Conservation (phyloP, 2,888 invertebrate species). For the Melipona beecheii region DNA sequence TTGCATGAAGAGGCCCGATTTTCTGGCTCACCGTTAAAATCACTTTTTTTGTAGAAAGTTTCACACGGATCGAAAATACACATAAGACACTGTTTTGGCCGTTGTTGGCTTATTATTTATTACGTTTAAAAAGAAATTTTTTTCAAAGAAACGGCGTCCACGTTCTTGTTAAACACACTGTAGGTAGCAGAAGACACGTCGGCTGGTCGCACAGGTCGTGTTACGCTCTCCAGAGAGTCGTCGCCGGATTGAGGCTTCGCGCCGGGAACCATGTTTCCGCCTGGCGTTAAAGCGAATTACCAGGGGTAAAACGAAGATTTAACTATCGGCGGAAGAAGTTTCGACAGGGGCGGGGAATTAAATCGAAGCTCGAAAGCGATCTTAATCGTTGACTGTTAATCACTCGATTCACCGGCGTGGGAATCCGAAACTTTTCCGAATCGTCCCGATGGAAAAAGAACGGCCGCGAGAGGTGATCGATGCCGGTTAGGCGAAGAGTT, state of each 20-base stretch:
- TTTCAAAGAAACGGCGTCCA: too few species aligned
- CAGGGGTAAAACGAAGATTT: neutral
- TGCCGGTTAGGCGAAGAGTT: slow-evolving; percentile 61
- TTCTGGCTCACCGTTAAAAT: too few species aligned
- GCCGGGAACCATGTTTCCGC: neutral
- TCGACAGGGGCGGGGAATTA: slow-evolving; percentile 24
- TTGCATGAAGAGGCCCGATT: too few species aligned
- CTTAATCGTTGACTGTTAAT: slow-evolving; percentile 67
- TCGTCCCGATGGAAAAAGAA: slow-evolving; percentile 12
- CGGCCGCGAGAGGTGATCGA: slow-evolving; percentile 48
- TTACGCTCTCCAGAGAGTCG: neutral
- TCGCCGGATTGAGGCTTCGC: neutral
- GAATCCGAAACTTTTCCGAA: slow-evolving; percentile 58
- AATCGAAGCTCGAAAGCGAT: slow-evolving; percentile 56
- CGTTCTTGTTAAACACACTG: too few species aligned
- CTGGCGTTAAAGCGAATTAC: neutral
- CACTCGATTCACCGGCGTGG: slow-evolving; percentile 59
- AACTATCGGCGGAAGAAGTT: slow-evolving; percentile 30
- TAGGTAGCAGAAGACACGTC: too few species aligned
- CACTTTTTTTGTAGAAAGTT: too few species aligned
- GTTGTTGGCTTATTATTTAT: too few species aligned
- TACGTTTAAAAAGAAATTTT: too few species aligned
- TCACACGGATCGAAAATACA: too few species aligned
- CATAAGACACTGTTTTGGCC: too few species aligned
- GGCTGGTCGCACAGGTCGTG: neutral